phyloP scores from a whole-genome alignment of 2,113 vertebrate species.

The Macrotis lagotis region DNA sequence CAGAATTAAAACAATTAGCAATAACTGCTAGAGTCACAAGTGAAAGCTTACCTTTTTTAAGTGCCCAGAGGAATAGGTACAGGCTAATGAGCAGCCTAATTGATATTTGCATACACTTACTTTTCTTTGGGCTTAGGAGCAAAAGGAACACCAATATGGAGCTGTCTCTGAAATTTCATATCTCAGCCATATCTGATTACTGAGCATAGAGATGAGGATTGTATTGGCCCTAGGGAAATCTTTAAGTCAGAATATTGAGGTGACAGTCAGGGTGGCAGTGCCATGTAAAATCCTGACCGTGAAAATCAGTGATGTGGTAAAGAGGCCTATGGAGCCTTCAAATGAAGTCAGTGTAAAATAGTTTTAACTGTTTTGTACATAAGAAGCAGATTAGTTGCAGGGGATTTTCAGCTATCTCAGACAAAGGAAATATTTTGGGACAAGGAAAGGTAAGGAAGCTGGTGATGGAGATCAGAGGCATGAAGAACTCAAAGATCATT shows the following conservation, averaged over 20 bases:
- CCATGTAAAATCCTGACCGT: neutral
- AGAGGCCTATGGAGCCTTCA: neutral
- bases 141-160: constrained; percentile 68
- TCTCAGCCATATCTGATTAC: constrained; percentile 52
- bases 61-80: constrained; percentile 36
- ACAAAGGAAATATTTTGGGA: neutral
- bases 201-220: neutral
- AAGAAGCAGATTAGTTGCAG: neutral
- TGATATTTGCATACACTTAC: constrained; percentile 60
- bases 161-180: constrained; percentile 52
- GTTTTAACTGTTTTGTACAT: neutral
- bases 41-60: neutral
- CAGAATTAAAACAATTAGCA: constrained; percentile 30
- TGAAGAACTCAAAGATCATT: neutral
- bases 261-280: neutral
- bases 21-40: neutral
- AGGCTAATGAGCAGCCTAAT: constrained; percentile 56
- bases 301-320: neutral
- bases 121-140: constrained; percentile 43
- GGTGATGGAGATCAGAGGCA: neutral
- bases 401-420: neutral
- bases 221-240: neutral
- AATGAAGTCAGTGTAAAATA: fast-evolving
- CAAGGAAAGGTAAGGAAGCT: neutral
- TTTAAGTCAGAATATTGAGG: neutral